Evolutionary conservation across 2,888 invertebrate genomes (phyloP), one percentile per base, ranked within the genome.

Genomic region (Chaitophorus viminalis): DNA sequence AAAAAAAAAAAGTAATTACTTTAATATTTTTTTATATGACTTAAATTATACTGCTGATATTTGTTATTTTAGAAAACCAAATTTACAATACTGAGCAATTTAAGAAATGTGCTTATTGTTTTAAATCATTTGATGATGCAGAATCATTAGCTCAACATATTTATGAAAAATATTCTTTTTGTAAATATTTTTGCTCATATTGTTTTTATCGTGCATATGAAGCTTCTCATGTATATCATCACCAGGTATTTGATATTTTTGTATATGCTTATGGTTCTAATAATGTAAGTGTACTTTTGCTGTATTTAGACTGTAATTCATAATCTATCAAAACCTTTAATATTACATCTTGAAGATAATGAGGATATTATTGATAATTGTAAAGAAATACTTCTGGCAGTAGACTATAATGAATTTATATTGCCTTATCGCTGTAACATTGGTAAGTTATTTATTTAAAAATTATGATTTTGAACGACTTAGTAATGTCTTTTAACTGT

Each of bases 131-230:
- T 75, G 81, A 87, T 9, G 60, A 81, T 81, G 87, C 17, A 74
- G 60, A 65, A 21, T 81, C 74, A 18, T 74, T 87, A n/a, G 81
- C 87, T 65, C 6, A 87, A 2, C 87, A 87, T 25, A 87, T 87
- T 25, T 25, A 29, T 39, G 81, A 81, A 25, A 74, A 74, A 6
- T 87, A 87, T 46, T 65, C 60, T 33, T 74, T 17, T 46, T 87
- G 81, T 81, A 39, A 65, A 65, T 87, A 74, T 81, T 81, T 81
- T 87, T 88, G 88, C n/a, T 52, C 39, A 2, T 72, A 79, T 79
- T 88, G 88, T 54, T 88, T 88, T 60, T 88, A 88, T 31, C 84
- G 88, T 60, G 88, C 83, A 31, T 88, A 83, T 39, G n/a, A 74
- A 25, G 60, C 60, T 9, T 74, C 46, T 33, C 88, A 88, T 78